A percentile compares a stretch with the other conserved stretches of the same genome.
Evolutionary conservation across 2,888 invertebrate species (phyloP).

Genomic region (Colostygia pectinataria): DNA sequence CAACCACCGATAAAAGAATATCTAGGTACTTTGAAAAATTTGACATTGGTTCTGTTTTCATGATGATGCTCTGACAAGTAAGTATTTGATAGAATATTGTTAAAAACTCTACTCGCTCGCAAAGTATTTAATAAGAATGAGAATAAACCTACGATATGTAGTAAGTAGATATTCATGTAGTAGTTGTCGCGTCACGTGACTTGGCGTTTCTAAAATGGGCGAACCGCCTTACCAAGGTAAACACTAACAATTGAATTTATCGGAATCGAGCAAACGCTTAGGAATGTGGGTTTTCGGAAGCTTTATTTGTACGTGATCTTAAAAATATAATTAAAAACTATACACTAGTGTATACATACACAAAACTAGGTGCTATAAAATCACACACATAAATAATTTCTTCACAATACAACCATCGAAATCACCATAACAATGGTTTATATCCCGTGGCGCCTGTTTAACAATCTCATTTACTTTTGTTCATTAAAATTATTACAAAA

Average conservation of each 20-base stretch:
- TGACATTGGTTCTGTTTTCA: too few relatives aligned
- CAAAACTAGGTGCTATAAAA: conserved; percentile 59
- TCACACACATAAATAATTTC: conserved; percentile 82
- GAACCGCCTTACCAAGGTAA: conserved; percentile 28
- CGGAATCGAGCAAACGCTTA: conserved; percentile 9
- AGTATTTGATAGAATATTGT: too few relatives aligned
- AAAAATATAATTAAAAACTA: conserved; percentile 54
- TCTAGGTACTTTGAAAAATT: too few relatives aligned
- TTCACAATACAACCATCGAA: conserved; percentile 51
- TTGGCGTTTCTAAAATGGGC: too few relatives aligned
- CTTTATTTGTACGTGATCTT: conserved; percentile 28
- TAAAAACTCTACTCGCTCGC: too few relatives aligned
- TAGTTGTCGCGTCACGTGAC: too few relatives aligned
- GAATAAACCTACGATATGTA: too few relatives aligned
- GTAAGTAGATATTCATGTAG: too few relatives aligned
- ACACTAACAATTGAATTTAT: background rate
- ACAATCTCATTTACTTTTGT: conserved; percentile 71
- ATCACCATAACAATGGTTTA: background rate
- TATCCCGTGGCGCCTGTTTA: conserved; percentile 36
- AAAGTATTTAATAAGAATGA: too few relatives aligned
- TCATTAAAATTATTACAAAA: conserved; percentile 61
- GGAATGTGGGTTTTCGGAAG: conserved; percentile 24
- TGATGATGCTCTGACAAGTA: too few relatives aligned
- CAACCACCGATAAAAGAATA: too few relatives aligned
- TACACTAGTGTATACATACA: conserved; percentile 64